Percentiles rank a stretch among this genome's conserved stretches.
Conservation (phyloP, 2,888 invertebrate genomes). For the Pasiphila rectangulata region DNA sequence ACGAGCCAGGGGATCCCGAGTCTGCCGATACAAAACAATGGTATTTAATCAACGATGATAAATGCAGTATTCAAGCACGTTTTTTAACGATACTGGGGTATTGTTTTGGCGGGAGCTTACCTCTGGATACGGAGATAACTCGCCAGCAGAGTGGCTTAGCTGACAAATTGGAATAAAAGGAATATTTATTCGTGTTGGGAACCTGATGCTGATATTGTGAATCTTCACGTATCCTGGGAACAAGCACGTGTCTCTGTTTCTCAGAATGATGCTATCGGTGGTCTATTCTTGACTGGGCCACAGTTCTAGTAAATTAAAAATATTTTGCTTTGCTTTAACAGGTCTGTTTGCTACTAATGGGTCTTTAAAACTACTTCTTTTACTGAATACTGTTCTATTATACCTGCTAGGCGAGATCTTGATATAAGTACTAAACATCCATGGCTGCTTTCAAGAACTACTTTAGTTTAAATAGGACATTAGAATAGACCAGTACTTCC, state of each 20-base stretch:
- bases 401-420: no score
- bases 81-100: conserved; percentile 79
- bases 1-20: conserved; percentile 65
- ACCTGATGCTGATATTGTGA: conserved; percentile 48
- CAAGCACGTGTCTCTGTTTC: conserved; percentile 35
- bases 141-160: conserved; percentile 78
- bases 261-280: conserved; percentile 35
- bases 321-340: no score
- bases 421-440: no score
- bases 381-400: background rate
- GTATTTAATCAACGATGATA: conserved; percentile 82
- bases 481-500: background rate
- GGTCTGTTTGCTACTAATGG: no score
- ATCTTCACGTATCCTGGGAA: conserved; percentile 49
- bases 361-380: no score
- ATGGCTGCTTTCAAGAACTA: no score
- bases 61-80: conserved; percentile 79
- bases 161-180: conserved; percentile 81
- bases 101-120: conserved; percentile 80
- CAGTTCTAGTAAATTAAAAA: no score
- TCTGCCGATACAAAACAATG: conserved; percentile 79
- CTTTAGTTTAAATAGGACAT: no score
- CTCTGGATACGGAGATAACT: conserved; percentile 77
- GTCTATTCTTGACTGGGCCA: conserved; percentile 31
- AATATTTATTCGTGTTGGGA: conserved; percentile 74